These are phyloP conservation scores for Ariolimax columbianus DNA, from an alignment of 2,888 invertebrate genomes.

Conservation along the genomic window DNA sequence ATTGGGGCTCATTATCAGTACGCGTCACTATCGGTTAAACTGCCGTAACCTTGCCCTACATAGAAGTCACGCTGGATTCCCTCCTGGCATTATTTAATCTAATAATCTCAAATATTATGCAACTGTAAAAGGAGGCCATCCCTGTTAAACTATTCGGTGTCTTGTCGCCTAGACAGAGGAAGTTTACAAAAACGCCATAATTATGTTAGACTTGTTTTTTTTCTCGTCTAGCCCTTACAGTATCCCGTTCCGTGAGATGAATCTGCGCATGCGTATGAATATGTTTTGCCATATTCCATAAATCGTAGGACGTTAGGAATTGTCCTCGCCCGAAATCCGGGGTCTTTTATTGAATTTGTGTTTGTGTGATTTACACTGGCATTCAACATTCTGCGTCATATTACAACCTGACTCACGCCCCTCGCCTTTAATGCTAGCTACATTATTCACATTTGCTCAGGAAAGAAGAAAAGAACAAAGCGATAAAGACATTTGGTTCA, in stretches of 20 bases:
- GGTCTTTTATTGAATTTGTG: constrained; percentile 15
- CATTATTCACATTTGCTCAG: neutral
- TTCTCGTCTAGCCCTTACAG: neutral
- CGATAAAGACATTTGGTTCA: neutral
- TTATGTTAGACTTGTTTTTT: neutral
- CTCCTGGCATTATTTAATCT: neutral
- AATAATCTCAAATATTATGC: neutral
- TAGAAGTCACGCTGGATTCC: too few relatives aligned
- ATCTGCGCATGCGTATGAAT: constrained; percentile 12
- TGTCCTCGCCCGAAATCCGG: neutral
- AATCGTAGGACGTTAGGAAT: neutral
- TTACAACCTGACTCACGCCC: neutral
- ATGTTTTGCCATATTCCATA: constrained; percentile 17
- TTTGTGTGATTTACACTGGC: constrained; percentile 4
- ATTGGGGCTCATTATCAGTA: too few relatives aligned
- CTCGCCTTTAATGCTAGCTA: neutral
- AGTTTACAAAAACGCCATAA: neutral
- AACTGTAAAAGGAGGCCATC: neutral
- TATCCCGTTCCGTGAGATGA: neutral
- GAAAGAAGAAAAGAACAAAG: neutral
- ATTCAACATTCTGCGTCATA: neutral
- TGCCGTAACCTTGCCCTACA: too few relatives aligned
- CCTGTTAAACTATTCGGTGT: neutral
- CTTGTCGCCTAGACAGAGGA: neutral
- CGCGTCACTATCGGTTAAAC: too few relatives aligned